Evolutionary conservation across 2,797 vertebrate genomes (phyloP), one percentile per base, ranked within the genome.

Genomic region (Odontamblyopus lacepedii): DNA sequence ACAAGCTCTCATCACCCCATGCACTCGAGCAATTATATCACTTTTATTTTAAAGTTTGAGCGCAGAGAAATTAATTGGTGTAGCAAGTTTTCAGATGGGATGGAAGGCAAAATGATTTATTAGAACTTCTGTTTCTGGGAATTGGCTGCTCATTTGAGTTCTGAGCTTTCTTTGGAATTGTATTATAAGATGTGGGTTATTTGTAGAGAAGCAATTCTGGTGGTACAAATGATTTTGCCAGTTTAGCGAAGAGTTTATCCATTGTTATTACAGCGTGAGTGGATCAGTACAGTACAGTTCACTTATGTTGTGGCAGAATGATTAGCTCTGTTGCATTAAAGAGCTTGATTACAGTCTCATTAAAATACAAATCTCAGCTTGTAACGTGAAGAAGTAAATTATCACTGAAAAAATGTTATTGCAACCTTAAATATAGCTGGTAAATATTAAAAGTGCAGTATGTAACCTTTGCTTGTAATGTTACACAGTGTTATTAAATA

Each of bases 21-120:
- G 38, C 50, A 5, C 69, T 70, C 83, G 78, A 76, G 50, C 23
- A 18, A 71, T 80, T 57, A 51, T 53, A 69, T 69, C 56, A 59
- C 67, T 72, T 81, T 77, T 62, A 66, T 63, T 80, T 53, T 68
- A 16, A 72, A 79, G 76, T 78, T 84, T 83, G 75, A 67, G 75
- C 11, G 64, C 26, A 71, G 74, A 74, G 44, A 76, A 78, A 85
- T 56, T 67, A 62, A 59, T 32, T 38, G 41, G 32, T 56, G 60
- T 50, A 13, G 62, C 61, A 26, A 67, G 73, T 77, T 75, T 78
- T 53, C 19, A 5, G 48, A 70, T 29, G 59, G 69, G 27, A 55
- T 18, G 38, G 30, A 5, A 6, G 62, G 74, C 61, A 57, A 65
- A 26, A 23, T 56, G 2, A n/a, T 15, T 48, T 9, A 23, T 56